Base-by-base conservation (phyloP, 2,888 invertebrate species). In the Ptychoptera albimana region DNA sequence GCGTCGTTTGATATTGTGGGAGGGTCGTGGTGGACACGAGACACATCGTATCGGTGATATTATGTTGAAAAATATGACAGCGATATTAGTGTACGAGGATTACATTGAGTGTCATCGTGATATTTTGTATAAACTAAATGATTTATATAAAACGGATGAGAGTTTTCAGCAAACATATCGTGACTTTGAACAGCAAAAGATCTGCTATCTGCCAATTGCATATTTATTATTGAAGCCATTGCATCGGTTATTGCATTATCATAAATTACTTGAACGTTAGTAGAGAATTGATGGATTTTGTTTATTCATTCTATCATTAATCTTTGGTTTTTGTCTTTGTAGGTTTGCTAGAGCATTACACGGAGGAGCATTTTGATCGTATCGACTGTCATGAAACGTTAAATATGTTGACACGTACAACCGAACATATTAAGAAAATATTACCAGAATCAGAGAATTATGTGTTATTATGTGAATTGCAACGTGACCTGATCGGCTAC, bases 201-300 rank as follows among this genome's bases (percentile, higher is more conserved):
- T 84, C 42, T 89, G 88, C 62, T 89, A 89, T 58, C 70, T 94
- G 52, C 92, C 86, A 2, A 72, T 92, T 44, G 79, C 82, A 40
- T 81, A 82, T 48, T 78, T 91, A 57, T 72, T 91, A 30, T 67
- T 86, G 46, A 84, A 85, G 59, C 86, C 88, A 10, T 71, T 88
- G n/a, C 81, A 82, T 64, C 73, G 94, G 44, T 68, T 92, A 52
- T 69, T 89, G 46, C 89, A 92, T 61, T 89, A 92, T 65, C 77
- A 81, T 59, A 70, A 74, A 56, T 67, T 87, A 58, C 66, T 89
- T 49, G 79, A 84, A 61, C 71, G 85, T 83, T 68, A 71, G 79
- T 70, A 9, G 7, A 6, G 9, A 6, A 30, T 8, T 30, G 9
- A 8, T 30, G 30, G 6, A 8, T 30, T 30, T 8, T 30, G 7